Evolutionary conservation across 2,113 vertebrate species (phyloP), one percentile per base, ranked within the genome.

Genomic region (Cyanoderma ruficeps): DNA sequence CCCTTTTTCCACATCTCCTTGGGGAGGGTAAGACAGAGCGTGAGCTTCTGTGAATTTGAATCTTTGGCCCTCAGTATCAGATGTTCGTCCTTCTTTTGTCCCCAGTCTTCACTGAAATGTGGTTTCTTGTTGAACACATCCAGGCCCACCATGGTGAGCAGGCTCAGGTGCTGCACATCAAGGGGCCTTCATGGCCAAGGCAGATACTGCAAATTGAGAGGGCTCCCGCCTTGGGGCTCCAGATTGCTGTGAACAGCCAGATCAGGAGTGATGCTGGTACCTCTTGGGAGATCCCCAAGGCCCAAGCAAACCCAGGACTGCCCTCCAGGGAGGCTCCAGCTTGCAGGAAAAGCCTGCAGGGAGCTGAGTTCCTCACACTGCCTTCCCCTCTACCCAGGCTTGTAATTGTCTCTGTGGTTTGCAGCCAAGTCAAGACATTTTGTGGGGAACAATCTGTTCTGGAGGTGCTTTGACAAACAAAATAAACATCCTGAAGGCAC

Each of bases 351-450:
- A 84, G 69, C 47, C 39, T 68, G 65, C 60, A 84, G 49, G 57
- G 53, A 90, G 53, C 88, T n/a, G 41, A 79, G 55, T 33, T 88
- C 30, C 53, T 87, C 7, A 16, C 10, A 11, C 18, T 39, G 56
- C 65, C 24, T 76, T 82, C 50, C 30, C 39, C 14, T 63, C 28
- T 69, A 50, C 63, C 60, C 52, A 42, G 30, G 75, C 71, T 92
- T 25, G 1, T 74, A 70, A 67, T 89, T 90, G 76, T 83, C n/a
- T 93, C 42, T 86, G 33, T 80, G 85, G 92, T 96, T 87, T 88
- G 49, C 67, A 88, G 67, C 82, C 21, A 21, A 64, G 57, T 85
- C 22, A 49, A 79, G 88, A 44, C 50, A 39, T 92, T 93, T 72
- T 94, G 76, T 83, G 75, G 76, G 79, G 55, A 78, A 42, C 70